Evolutionary conservation across 2,888 invertebrate species (phyloP), one percentile per base, ranked within the genome.

Genomic region (Phania funesta): DNA sequence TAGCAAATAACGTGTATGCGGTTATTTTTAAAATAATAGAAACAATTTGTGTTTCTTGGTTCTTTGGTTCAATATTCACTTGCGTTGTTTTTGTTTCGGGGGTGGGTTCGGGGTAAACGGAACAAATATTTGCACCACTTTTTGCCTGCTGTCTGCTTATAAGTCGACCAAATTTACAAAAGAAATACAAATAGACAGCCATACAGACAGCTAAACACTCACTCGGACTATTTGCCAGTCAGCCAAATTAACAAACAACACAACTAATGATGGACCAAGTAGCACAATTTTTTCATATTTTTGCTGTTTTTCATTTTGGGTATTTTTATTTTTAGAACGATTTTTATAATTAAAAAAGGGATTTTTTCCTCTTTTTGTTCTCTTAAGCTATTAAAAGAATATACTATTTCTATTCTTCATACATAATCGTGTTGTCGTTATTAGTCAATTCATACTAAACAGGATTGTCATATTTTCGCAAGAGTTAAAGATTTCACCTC

Each of bases 111-210:
- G 60, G 44, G 29, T 44, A 65, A 48, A 77, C 74, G 78, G 3
- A 50, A 22, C 16, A 68, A 48, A 75, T 80, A 83, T 83, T 76
- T 83, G 82, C 76, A 83, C 67, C 70, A 70, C 22, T 41, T 41
- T 62, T 73, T 60, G 52, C 9, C 16, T 16, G 16, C 18, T 54
- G 54, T 26, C 46, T 32, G 70, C 24, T 46, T 76, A 65, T 7
- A 35, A 46, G 60, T 46, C 67, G 41, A 41, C 44, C 32, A 32
- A 62, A 64, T 41, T n/a, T 32, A 32, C 35, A 65, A 16, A 48
- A 6, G 18, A 32, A 44, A 44, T n/a, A n/a, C n/a, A 22, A 11
- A 46, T 52, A 38, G 7, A 24, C 5, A 35, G 32, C 38, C 26
- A 35, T 4, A 62, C 26, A 58, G 11, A 64, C 41, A 38, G 22